Conservation (phyloP, 1,140 invertebrate genomes). For the Brachionus paranguensis region DNA sequence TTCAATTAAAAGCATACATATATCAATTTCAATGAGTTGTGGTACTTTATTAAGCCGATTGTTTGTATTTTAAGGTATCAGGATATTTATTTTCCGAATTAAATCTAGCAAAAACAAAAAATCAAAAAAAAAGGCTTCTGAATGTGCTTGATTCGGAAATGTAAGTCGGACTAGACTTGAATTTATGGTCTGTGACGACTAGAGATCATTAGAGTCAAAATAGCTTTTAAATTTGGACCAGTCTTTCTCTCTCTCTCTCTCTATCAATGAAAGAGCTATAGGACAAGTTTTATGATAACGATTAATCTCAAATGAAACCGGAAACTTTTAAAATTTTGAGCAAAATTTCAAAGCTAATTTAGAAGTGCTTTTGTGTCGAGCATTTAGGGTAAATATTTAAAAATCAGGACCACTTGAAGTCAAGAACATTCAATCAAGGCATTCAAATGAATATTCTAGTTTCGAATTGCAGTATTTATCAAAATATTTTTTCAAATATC, state of each 20-base stretch:
- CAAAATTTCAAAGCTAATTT: constrained; percentile 23
- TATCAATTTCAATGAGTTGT: constrained; percentile 21
- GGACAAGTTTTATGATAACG: constrained; percentile 19
- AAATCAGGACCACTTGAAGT: constrained; percentile 34
- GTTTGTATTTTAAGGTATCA: constrained; percentile 20
- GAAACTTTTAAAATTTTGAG: constrained; percentile 29
- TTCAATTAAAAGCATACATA: not conserved
- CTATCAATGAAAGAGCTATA: not conserved
- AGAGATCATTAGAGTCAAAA: constrained; percentile 7
- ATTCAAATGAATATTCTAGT: not conserved
- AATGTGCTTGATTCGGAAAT: not conserved
- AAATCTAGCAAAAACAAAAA: not conserved
- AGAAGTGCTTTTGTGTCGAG: not conserved
- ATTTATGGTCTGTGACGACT: not conserved
- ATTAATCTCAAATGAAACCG: not conserved
- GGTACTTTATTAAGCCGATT: constrained; percentile 7
- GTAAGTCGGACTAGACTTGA: not conserved
- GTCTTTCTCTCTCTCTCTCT: not conserved
- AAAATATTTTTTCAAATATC: not conserved
- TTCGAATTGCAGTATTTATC: constrained; percentile 25
- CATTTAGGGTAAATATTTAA: not conserved
- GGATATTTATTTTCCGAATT: constrained; percentile 9
- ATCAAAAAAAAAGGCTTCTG: not conserved
- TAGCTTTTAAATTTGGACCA: not conserved
- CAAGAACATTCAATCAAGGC: constrained; percentile 21